These are phyloP conservation scores for Conchocele bisecta DNA, from an alignment of 2,888 invertebrate species.

Conservation along the genomic window DNA sequence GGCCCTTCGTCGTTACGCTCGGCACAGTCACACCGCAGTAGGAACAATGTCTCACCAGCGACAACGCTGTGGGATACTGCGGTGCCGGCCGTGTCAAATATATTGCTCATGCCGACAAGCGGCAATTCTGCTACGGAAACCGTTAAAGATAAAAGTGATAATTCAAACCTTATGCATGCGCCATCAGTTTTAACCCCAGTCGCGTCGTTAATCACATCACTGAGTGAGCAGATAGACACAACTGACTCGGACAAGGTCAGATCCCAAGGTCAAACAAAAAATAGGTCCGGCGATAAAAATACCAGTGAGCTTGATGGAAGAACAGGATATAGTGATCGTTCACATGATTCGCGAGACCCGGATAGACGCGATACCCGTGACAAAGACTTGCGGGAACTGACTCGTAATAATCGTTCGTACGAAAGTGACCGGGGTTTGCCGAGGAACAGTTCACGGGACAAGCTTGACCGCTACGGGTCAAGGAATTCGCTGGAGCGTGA, in stretches of 20 bases:
- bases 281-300: conserved; percentile 9
- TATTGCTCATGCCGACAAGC: conserved; percentile 68
- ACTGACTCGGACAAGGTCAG: conserved; percentile 25
- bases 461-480: conserved; percentile 45
- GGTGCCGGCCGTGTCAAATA: conserved; percentile 65
- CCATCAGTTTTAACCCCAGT: conserved; percentile 50
- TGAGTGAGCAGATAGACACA: conserved; percentile 59
- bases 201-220: conserved; percentile 57
- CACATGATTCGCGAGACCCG: not conserved
- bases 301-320: not conserved
- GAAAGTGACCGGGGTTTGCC: conserved; percentile 54
- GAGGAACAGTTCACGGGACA: conserved; percentile 50
- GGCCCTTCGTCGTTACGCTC: conserved; percentile 63
- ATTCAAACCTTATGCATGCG: not conserved
- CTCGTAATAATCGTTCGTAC: conserved; percentile 49
- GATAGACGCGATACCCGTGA: not conserved
- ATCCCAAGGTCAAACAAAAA: conserved; percentile 5
- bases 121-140: conserved; percentile 5
- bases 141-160: conserved; percentile 14
- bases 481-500: conserved; percentile 42
- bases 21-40: conserved; percentile 53
- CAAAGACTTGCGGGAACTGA: conserved; percentile 31
- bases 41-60: conserved; percentile 78
- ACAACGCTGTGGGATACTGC: conserved; percentile 78
- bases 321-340: too few relatives aligned